Conservation (phyloP, 2,113 vertebrate genomes). For the Acinonyx jubatus region DNA sequence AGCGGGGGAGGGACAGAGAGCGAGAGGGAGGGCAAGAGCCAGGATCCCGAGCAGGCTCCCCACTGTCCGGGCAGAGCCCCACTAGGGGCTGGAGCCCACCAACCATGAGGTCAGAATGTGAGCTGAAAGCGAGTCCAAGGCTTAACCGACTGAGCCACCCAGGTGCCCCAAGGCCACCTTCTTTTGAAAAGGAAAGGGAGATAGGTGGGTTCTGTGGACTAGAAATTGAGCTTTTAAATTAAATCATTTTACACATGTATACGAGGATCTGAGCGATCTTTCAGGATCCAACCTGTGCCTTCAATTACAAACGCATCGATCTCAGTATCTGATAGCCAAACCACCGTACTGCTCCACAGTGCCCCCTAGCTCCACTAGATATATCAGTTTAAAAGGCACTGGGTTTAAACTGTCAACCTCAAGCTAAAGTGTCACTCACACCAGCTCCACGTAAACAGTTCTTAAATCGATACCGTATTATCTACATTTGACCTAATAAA, state of each 20-base stretch:
- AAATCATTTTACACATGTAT: not conserved
- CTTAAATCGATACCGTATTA: conserved; percentile 14
- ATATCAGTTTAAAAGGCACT: conserved; percentile 45
- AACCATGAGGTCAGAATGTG: too few species aligned
- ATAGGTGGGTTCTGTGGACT: not conserved
- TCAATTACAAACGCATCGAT: conserved; percentile 51
- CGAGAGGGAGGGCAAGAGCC: too few species aligned
- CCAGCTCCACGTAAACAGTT: not conserved
- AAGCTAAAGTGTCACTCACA: conserved; percentile 25
- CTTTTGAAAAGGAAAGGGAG: conserved; percentile 21
- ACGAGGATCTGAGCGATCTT: not conserved
- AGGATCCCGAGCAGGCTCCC: too few species aligned
- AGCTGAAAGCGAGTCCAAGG: too few species aligned
- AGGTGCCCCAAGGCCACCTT: not conserved
- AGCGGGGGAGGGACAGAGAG: too few species aligned
- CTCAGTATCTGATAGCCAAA: not conserved
- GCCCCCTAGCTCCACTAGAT: conserved; percentile 67
- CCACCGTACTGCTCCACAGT: conserved; percentile 32
- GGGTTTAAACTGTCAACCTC: conserved; percentile 15
- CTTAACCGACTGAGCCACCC: too few species aligned
- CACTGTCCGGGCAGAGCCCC: too few species aligned
- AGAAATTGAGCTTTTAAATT: not conserved
- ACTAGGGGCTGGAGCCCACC: too few species aligned
- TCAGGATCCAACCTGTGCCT: conserved; percentile 9
- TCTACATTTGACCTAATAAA: conserved; percentile 8